Base-by-base conservation (phyloP, 1,140 invertebrate species). In the Drosophila lowei region DNA sequence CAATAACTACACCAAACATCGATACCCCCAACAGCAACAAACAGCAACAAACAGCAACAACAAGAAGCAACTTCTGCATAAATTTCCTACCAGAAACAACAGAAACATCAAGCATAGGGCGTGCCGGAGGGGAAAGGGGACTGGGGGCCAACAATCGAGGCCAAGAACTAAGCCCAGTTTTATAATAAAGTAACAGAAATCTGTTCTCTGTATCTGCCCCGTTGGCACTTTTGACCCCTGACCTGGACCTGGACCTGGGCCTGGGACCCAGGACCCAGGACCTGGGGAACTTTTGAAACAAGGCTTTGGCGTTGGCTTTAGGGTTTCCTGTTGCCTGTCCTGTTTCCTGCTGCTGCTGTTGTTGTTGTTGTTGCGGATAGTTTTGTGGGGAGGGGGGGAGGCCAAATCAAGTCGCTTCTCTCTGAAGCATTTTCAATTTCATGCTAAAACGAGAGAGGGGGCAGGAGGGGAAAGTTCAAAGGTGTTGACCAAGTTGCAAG, bases 121-220 rank as follows among this genome's bases (percentile, higher is more conserved):
- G 25, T 46, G 64, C 41, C 34, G 30, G 49, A 11, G 2, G 34
- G 34, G 4, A 13, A 3, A 3, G 30, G 2, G 8, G 30, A 34
- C 30, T 34, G 3, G 8, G 34, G 34, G 9, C 34, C 23, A 42
- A 56, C 66, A 72, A 55, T 30, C 42, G 41, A n/a, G 56, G 30
- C 72, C 73, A 67, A 86, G 77, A 77, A 77, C 76, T 86, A 85
- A 80, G 73, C 61, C 64, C 72, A 74, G 81, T 77, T 85, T 80
- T 75, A 85, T 81, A 80, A 85, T 85, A 86, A 86, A 85, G 83
- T 77, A 86, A 86, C 77, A 80, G 84, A 86, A 85, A 85, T 85
- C 68, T 76, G 72, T 58, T 60, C 58, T 71, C 64, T 71, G 54
- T 38, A 44, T 63, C n/a, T 15, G 18, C 43, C 38, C 44, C 16